phyloP scores from a whole-genome alignment of 2,113 vertebrate species.

The Ptilorrhoa leucosticta region DNA sequence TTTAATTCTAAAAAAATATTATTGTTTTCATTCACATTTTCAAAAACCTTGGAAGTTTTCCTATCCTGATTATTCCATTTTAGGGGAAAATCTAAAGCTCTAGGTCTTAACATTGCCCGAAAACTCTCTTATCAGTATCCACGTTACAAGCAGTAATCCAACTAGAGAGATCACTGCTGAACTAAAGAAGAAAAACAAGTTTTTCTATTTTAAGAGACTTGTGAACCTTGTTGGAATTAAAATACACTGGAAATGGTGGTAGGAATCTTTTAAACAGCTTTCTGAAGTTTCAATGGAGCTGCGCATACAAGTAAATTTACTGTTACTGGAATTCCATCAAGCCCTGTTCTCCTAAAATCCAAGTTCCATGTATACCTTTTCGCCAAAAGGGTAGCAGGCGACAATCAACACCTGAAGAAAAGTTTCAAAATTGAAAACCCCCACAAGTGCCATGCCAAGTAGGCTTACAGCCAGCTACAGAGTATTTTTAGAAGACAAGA shows the following conservation, averaged over 20 bases:
- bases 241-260: background rate
- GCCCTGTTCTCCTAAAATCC: background rate
- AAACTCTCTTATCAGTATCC: background rate
- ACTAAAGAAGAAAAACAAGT: background rate
- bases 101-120: background rate
- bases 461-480: background rate
- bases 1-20: background rate
- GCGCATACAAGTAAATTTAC: background rate
- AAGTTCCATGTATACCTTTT: background rate
- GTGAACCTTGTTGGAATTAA: background rate
- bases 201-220: conserved; percentile 38
- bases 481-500: background rate
- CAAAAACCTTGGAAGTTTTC: background rate
- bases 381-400: background rate
- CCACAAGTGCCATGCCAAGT: background rate
- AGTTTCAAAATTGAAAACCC: background rate
- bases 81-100: background rate
- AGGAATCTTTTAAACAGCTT: background rate
- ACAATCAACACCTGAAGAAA: background rate
- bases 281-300: background rate
- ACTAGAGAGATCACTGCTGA: background rate
- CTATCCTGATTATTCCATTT: background rate
- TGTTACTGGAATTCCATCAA: background rate
- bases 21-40: background rate
- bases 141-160: background rate